Evolutionary conservation across 2,113 vertebrate species (phyloP).

Genomic region (Sturnira hondurensis): DNA sequence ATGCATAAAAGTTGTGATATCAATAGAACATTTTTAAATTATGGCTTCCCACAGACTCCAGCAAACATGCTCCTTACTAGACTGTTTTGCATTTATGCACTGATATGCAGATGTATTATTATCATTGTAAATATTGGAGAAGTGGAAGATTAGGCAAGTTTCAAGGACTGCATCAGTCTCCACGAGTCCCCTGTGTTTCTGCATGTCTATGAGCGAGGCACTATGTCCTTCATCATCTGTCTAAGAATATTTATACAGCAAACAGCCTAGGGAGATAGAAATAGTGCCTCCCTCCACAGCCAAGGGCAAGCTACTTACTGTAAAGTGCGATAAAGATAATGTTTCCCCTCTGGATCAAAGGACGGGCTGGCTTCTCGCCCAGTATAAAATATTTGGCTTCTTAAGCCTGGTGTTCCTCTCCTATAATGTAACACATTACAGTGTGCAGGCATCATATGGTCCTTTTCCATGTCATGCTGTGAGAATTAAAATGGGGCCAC

Average conservation of each 20-base stretch:
- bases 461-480: not conserved
- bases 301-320: not conserved
- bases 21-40: not conserved
- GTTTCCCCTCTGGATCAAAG: not conserved
- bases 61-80: not conserved
- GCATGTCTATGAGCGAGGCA: not conserved
- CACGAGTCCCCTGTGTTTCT: not conserved
- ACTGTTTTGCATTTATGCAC: not conserved
- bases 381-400: not conserved
- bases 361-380: not conserved
- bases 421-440: not conserved
- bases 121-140: not conserved
- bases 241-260: not conserved
- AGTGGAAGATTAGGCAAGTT: not conserved
- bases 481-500: not conserved
- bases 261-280: not conserved
- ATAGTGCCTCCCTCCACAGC: not conserved
- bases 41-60: not conserved
- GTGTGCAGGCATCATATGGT: fast-evolving
- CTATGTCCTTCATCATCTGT: not conserved
- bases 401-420: not conserved
- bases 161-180: not conserved
- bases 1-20: not conserved
- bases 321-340: not conserved
- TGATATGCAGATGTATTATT: not conserved